These are phyloP conservation scores for Pipistrellus pipistrellus DNA, from an alignment of 2,797 vertebrate genomes.

Conservation along the genomic window DNA sequence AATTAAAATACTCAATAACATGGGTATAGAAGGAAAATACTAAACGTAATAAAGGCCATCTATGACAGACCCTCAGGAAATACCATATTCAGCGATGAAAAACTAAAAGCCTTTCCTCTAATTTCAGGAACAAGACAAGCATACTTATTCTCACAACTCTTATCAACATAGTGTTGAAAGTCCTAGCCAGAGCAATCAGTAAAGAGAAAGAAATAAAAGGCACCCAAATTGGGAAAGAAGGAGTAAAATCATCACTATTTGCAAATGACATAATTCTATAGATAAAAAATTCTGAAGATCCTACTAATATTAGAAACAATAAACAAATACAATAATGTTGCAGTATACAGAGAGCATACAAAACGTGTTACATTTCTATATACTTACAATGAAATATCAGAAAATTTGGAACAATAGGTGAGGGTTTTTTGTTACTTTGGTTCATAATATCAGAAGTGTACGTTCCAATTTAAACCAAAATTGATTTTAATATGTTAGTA, in stretches of 20 bases:
- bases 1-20: not conserved
- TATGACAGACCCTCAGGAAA: not conserved
- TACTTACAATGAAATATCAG: not conserved
- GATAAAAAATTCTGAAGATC: not conserved
- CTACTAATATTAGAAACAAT: not conserved
- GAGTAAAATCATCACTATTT: not conserved
- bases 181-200: not conserved
- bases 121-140: not conserved
- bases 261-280: not conserved
- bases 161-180: not conserved
- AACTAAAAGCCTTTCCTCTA: not conserved
- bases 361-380: not conserved
- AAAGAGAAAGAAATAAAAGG: not conserved
- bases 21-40: not conserved
- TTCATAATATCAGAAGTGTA: conserved; percentile 22
- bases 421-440: not conserved
- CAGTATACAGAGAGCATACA: not conserved
- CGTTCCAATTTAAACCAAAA: conserved; percentile 18
- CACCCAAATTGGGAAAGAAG: not conserved
- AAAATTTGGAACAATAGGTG: not conserved
- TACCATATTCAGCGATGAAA: not conserved
- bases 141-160: not conserved
- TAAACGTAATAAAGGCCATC: not conserved
- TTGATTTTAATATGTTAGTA: conserved; percentile 3
- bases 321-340: not conserved